Evolutionary conservation across 2,113 vertebrate genomes (phyloP).

Genomic region (Myxocyprinus asiaticus): DNA sequence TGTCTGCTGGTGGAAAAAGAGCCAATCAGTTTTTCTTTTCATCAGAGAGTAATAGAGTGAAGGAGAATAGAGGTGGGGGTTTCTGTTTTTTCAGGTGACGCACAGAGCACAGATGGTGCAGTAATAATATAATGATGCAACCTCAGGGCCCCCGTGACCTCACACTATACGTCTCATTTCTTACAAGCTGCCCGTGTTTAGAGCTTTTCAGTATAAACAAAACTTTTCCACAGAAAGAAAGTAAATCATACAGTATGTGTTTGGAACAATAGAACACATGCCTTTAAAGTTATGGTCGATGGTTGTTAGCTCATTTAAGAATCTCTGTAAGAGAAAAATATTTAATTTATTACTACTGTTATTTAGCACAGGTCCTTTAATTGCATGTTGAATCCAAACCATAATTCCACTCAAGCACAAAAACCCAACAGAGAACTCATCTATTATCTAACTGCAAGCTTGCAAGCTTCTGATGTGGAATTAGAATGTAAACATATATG

Average conservation of each 20-base stretch:
- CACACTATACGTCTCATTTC: neutral
- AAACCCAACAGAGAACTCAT: neutral
- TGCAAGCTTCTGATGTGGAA: neutral
- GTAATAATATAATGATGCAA: constrained; percentile 15
- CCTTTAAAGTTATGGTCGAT: too few species aligned
- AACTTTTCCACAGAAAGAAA: too few species aligned
- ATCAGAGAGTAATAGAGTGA: constrained; percentile 23
- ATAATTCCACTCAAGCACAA: neutral
- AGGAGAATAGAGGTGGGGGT: neutral
- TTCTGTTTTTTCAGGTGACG: neutral
- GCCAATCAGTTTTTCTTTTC: constrained; percentile 31
- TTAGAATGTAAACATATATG: neutral
- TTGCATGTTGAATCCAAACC: neutral
- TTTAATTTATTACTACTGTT: neutral
- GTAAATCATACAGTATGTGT: too few species aligned
- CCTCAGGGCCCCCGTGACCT: constrained; percentile 6
- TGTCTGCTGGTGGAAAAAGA: neutral
- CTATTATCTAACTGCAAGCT: neutral
- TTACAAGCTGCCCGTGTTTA: neutral
- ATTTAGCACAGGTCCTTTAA: neutral
- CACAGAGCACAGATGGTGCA: constrained; percentile 39
- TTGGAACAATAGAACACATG: too few species aligned
- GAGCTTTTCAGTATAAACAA: neutral
- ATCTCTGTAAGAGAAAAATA: too few species aligned
- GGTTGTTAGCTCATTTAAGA: too few species aligned